Evolutionary conservation across 2,888 invertebrate genomes (phyloP).

Genomic region (Chrysina gloriosa): DNA sequence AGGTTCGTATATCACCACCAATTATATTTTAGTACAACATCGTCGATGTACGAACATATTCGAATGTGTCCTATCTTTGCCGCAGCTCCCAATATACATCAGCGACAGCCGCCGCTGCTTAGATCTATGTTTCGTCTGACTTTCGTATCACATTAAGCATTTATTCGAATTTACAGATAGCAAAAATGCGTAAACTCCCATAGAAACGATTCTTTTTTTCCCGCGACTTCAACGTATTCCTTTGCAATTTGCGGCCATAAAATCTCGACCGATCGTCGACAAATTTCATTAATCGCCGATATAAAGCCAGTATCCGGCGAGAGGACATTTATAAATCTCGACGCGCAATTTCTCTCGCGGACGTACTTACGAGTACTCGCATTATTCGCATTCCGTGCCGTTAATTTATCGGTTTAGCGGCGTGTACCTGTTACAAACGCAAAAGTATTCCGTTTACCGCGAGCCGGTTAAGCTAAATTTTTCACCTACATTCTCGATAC

Average conservation of each 20-base stretch:
- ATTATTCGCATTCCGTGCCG: slow-evolving; percentile 1
- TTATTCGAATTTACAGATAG: no score
- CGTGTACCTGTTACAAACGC: background rate
- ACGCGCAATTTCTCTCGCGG: background rate
- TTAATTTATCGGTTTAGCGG: background rate
- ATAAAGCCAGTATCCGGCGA: background rate
- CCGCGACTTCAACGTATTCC: background rate
- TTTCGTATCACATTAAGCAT: no score
- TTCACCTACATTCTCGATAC: background rate
- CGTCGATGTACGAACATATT: no score
- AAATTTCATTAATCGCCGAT: background rate
- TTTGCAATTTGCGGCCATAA: background rate
- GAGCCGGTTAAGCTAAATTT: background rate
- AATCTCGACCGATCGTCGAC: background rate
- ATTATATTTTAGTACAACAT: no score
- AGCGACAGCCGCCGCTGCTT: background rate
- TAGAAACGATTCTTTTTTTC: background rate
- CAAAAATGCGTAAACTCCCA: background rate
- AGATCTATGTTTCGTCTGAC: background rate
- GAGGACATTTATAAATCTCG: background rate
- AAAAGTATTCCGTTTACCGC: background rate
- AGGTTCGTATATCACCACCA: no score
- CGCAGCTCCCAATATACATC: no score
- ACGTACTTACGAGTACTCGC: slow-evolving; percentile 8
- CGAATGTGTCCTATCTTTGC: no score